Evolutionary conservation across 64 coral and sea anemone species (phyloP).

Genomic region (Astreopora myriophthalma): DNA sequence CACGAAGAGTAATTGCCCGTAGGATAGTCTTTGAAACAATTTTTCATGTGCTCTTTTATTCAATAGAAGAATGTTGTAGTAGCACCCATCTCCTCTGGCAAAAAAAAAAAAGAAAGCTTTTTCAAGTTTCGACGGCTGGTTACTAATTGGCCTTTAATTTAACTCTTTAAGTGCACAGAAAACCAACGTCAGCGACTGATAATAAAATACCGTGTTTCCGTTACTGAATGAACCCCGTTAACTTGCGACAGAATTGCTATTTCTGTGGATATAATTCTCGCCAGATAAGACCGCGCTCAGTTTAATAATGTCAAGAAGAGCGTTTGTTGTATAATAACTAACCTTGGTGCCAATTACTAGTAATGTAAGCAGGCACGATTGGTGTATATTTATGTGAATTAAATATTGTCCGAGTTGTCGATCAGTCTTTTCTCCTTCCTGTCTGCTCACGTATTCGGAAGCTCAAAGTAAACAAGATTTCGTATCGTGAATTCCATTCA

Average conservation of each 20-base stretch:
- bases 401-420: too few relatives aligned
- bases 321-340: not conserved
- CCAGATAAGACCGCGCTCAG: too few relatives aligned
- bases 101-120: not conserved
- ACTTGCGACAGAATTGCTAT: not conserved
- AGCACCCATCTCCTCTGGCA: not conserved
- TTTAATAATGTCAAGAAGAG: too few relatives aligned
- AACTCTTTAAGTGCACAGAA: not conserved
- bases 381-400: not conserved
- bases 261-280: too few relatives aligned
- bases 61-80: not conserved
- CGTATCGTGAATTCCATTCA: too few relatives aligned
- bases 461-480: too few relatives aligned
- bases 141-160: not conserved
- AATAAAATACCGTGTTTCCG: not conserved
- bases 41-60: not conserved
- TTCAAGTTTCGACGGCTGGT: not conserved
- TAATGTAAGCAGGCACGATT: not conserved
- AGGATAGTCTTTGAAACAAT: not conserved
- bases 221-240: not conserved
- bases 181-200: not conserved
- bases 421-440: too few relatives aligned
- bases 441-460: too few relatives aligned
- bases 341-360: too few relatives aligned
- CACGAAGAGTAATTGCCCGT: too few relatives aligned